Conservation (phyloP, 2,113 vertebrate species). For the Chaetura pelagica region DNA sequence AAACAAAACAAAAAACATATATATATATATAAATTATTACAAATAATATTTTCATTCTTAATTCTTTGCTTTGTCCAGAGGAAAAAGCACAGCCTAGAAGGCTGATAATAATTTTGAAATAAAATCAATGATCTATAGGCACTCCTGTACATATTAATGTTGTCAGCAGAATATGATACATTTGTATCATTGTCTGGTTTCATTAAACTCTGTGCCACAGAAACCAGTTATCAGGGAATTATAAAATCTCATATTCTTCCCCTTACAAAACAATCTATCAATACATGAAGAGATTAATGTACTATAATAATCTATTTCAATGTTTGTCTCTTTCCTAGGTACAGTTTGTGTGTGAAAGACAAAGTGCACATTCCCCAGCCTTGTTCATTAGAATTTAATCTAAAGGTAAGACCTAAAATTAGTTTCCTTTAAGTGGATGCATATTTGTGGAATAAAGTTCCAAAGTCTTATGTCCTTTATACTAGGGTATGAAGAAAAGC, state of each 20-base stretch:
- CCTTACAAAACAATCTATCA: conserved; percentile 51
- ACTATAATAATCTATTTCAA: not conserved
- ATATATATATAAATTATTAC: not conserved
- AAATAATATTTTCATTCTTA: not conserved
- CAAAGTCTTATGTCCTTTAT: not conserved
- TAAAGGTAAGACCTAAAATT: not conserved
- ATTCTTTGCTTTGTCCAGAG: not conserved
- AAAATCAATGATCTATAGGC: not conserved
- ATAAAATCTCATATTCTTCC: conserved; percentile 54
- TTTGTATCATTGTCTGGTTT: conserved; percentile 49
- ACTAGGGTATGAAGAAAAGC: not conserved
- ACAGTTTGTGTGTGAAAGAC: not conserved
- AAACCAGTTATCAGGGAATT: conserved; percentile 58
- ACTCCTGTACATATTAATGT: conserved; percentile 36
- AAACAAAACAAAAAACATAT: not conserved
- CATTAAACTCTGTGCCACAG: conserved; percentile 56
- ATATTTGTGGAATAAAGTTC: not conserved
- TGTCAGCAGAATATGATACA: conserved; percentile 35
- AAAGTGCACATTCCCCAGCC: not conserved
- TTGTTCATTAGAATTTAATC: not conserved
- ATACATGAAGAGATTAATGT: conserved; percentile 29
- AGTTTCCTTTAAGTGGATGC: not conserved
- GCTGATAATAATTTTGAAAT: conserved; percentile 19
- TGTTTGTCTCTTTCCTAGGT: not conserved
- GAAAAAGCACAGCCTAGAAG: conserved; percentile 1